phyloP scores from a whole-genome alignment of 2,888 invertebrate species.

The Metallyticus violacea region DNA sequence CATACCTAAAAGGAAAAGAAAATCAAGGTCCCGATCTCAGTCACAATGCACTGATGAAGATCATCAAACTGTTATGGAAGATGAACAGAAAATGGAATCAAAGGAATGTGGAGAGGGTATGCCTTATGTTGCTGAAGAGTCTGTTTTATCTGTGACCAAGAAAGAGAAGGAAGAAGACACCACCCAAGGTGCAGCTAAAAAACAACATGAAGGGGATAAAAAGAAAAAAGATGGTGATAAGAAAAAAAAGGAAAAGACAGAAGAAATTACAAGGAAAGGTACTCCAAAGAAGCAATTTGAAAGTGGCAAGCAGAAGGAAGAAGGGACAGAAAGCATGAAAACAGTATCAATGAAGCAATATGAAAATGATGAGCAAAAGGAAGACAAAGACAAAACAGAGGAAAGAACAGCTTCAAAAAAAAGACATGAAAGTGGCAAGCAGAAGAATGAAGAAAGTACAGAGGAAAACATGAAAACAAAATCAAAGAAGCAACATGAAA shows the following conservation, averaged over 20 bases:
- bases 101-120: neutral
- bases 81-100: neutral
- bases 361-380: neutral
- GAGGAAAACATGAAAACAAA: neutral
- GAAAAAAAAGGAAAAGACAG: neutral
- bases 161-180: conserved; percentile 52
- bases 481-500: neutral
- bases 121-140: neutral
- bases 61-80: neutral
- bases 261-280: neutral
- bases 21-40: conserved; percentile 45
- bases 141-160: conserved; percentile 40
- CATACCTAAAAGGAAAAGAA: conserved; percentile 47
- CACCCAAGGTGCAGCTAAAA: conserved; percentile 47
- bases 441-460: neutral
- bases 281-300: neutral
- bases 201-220: neutral
- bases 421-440: neutral
- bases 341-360: neutral
- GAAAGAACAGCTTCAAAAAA: neutral
- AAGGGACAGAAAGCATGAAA: too few species aligned
- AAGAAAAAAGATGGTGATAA: neutral
- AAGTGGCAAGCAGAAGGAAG: neutral
- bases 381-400: neutral
- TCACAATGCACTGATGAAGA: conserved; percentile 22